Evolutionary conservation across 1,140 invertebrate genomes (phyloP), one percentile per base, ranked within the genome.

Genomic region (Elysia chlorotica): DNA sequence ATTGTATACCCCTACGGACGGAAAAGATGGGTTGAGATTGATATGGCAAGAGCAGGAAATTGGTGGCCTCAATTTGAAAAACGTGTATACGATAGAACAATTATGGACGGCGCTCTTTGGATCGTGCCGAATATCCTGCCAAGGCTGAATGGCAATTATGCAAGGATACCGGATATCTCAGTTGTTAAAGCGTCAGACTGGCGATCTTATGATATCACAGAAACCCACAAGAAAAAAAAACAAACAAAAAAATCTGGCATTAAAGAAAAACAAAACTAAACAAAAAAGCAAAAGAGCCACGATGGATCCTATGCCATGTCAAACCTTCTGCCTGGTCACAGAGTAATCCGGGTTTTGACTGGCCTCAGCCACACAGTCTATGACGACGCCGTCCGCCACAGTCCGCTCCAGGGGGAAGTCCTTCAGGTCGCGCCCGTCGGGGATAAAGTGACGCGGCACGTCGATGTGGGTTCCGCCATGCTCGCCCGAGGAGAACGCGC

Each of bases 391-490:
- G 14, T 66, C 35, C 10, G 37, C 37, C 2, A 66, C 65, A 2
- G 61, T 63, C 2, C 28, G 28, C n/a, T 59, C 56, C 0, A 69
- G 33, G 1, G 67, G 67, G 6, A 69, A 17, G 25, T 69, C 67
- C 56, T 57, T 59, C 2, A 69, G 67, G 33, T 69, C 67, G 25
- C 28, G 38, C 0, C 53, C 54, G 1, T 36, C 33, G 4, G 53
- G 53, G 54, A 35, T n/a, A 21, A 69, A 69, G 54, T 69, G 67
- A 10, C 67, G 53, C 1, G 67, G 67, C 19, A 56, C 67, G 54
- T 69, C 67, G 10, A 69, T 59, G 23, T 69, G 67, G 21, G 67
- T 69, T 1, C 67, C 67, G 0, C 67, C 67, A 28, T 69, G 67
- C 54, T 69, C 67, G 10, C 67, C 67, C 4, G 67, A 59, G 1